phyloP scores from a whole-genome alignment of 2,888 invertebrate species.

The Temnothorax ravouxi region DNA sequence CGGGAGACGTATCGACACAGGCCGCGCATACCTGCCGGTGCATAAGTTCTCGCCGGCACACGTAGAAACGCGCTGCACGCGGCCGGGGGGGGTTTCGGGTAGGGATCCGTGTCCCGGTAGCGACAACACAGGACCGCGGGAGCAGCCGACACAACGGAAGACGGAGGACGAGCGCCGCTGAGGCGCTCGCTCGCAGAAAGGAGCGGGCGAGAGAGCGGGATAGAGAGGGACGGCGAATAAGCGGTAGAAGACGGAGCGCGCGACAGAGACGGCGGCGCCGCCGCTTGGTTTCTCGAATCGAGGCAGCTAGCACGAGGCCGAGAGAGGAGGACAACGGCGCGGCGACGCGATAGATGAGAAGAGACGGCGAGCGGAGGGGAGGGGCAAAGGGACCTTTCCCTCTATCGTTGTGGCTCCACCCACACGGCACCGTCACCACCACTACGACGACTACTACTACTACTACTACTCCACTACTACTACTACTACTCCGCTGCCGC shows the following conservation, averaged over 20 bases:
- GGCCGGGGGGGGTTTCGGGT: conserved; percentile 60
- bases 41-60: conserved; percentile 70
- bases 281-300: conserved; percentile 47
- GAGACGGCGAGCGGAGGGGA: conserved; percentile 58
- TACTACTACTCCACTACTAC: conserved; percentile 67
- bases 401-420: conserved; percentile 81
- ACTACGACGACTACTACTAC: background rate
- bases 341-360: conserved; percentile 51
- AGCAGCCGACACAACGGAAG: conserved; percentile 66
- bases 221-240: conserved; percentile 35
- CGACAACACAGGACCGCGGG: conserved; percentile 64
- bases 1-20: conserved; percentile 66
- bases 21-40: conserved; percentile 71
- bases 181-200: conserved; percentile 57
- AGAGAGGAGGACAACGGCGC: conserved; percentile 43
- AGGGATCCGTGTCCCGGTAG: conserved; percentile 74
- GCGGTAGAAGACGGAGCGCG: background rate
- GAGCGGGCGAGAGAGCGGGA: conserved; percentile 40
- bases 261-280: conserved; percentile 48
- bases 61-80: conserved; percentile 74
- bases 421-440: conserved; percentile 70
- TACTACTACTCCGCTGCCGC: conserved; percentile 62
- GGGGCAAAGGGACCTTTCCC: conserved; percentile 72
- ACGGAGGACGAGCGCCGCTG: conserved; percentile 67
- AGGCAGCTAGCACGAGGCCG: conserved; percentile 29